Conservation (phyloP, 2,113 vertebrate species). For the Austrofundulus limnaeus region DNA sequence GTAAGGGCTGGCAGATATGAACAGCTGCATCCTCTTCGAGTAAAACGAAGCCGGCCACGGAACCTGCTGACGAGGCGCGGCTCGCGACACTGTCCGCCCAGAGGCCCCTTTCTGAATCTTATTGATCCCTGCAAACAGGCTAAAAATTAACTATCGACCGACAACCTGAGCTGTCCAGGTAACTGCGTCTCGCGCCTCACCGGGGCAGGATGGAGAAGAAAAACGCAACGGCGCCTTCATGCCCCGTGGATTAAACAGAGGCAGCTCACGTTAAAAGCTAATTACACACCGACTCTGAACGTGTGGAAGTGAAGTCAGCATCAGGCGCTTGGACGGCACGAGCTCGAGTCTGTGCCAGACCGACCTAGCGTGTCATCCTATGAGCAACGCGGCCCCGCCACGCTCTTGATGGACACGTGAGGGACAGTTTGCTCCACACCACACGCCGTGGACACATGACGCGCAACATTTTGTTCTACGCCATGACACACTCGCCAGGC, state of each 20-base stretch:
- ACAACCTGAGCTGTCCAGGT: slow-evolving; percentile 61
- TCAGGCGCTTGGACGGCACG: neutral
- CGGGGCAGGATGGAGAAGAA: slow-evolving; percentile 23
- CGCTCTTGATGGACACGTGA: slow-evolving; percentile 43
- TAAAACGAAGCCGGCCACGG: slow-evolving; percentile 49
- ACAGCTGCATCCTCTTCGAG: slow-evolving; percentile 68
- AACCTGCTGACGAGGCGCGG: slow-evolving; percentile 71
- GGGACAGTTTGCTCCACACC: slow-evolving; percentile 58
- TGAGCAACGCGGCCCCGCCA: slow-evolving; percentile 9
- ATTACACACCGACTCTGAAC: too few species aligned
- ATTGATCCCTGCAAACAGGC: slow-evolving; percentile 73
- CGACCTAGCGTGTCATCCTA: slow-evolving; percentile 6
- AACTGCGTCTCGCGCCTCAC: slow-evolving; percentile 48
- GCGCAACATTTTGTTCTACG: slow-evolving; percentile 56
- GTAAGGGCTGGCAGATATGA: slow-evolving; percentile 61
- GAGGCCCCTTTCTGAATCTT: slow-evolving; percentile 52
- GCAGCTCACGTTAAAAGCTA: too few species aligned
- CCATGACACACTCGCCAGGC: slow-evolving; percentile 47
- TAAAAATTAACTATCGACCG: slow-evolving; percentile 82
- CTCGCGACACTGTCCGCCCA: slow-evolving; percentile 40
- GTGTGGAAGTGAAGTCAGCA: too few species aligned
- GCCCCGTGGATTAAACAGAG: slow-evolving; percentile 27
- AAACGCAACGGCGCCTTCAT: neutral
- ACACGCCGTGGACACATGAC: slow-evolving; percentile 29
- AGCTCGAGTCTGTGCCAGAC: neutral